phyloP scores from a whole-genome alignment of 2,113 vertebrate genomes.

The Larimichthys polyactis region DNA sequence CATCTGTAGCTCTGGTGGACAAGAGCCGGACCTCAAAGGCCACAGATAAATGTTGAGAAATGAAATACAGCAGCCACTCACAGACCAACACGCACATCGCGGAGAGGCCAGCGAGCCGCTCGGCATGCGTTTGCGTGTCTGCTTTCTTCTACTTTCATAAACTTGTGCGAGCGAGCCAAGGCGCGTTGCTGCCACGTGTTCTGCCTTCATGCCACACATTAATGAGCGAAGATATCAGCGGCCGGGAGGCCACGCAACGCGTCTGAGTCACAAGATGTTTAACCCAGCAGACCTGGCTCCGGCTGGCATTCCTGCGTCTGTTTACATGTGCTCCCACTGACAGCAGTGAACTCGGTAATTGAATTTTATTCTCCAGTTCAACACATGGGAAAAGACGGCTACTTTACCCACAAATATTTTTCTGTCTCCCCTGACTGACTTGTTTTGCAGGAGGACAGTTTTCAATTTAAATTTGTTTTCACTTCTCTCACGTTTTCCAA shows the following conservation, averaged over 20 bases:
- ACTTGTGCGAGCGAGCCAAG: constrained; percentile 60
- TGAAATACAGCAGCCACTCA: constrained; percentile 74
- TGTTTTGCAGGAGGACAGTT: constrained; percentile 54
- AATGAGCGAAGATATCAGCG: constrained; percentile 64
- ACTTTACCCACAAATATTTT: constrained; percentile 66
- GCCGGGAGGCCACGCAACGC: constrained; percentile 52
- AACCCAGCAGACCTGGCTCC: constrained; percentile 50
- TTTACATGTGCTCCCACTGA: constrained; percentile 62
- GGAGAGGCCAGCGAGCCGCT: constrained; percentile 35
- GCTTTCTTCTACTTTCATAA: constrained; percentile 62
- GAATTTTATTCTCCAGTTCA: constrained; percentile 54
- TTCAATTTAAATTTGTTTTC: constrained; percentile 66
- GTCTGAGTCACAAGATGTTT: constrained; percentile 54
- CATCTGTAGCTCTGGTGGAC: constrained; percentile 73
- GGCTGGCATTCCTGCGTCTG: constrained; percentile 37
- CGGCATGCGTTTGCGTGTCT: constrained; percentile 77
- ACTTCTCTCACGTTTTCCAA: constrained; percentile 45
- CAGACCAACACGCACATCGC: constrained; percentile 40
- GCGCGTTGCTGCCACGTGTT: constrained; percentile 75
- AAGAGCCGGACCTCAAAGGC: constrained; percentile 61
- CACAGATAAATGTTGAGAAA: constrained; percentile 72
- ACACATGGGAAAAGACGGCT: constrained; percentile 61
- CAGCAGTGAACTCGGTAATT: constrained; percentile 55
- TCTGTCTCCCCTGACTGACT: constrained; percentile 47
- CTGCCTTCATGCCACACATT: constrained; percentile 66